A percentile compares a stretch with the other conserved stretches of the same genome.
Evolutionary conservation across 2,113 vertebrate species (phyloP).

Genomic region (Psittacula cyanocephala): DNA sequence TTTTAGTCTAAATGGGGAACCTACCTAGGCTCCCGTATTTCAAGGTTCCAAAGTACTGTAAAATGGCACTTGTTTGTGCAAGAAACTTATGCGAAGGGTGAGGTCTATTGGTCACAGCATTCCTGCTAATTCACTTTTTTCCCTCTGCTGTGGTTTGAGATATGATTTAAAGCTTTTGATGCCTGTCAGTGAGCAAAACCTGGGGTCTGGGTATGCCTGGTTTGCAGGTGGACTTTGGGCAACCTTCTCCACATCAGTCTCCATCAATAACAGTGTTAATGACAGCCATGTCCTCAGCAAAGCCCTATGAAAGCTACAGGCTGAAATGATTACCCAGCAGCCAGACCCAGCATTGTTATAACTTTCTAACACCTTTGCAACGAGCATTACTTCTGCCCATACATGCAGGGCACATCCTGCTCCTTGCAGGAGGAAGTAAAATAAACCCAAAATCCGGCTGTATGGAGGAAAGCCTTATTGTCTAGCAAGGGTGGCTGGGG

Average conservation of each 20-base stretch:
- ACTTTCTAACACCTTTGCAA: background rate
- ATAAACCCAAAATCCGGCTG: background rate
- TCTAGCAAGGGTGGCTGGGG: background rate
- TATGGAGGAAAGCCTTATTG: rapidly evolving
- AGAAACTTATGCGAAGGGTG: background rate
- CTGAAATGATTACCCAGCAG: background rate
- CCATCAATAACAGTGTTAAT: background rate
- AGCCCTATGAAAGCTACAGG: background rate
- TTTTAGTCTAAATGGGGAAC: background rate
- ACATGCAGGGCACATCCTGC: rapidly evolving
- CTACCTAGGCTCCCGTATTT: background rate
- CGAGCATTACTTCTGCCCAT: background rate
- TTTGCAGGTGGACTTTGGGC: background rate
- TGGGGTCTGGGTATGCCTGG: background rate
- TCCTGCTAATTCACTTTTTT: background rate
- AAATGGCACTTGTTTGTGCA: background rate
- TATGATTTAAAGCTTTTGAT: background rate
- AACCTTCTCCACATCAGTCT: background rate
- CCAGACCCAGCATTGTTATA: background rate
- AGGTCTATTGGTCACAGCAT: background rate
- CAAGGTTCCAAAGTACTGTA: background rate
- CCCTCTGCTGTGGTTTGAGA: background rate
- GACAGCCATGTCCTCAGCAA: background rate
- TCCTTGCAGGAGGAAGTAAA: background rate
- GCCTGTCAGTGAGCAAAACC: background rate